Conservation (phyloP, 1,140 invertebrate species). For the Vollenhovia emeryi region DNA sequence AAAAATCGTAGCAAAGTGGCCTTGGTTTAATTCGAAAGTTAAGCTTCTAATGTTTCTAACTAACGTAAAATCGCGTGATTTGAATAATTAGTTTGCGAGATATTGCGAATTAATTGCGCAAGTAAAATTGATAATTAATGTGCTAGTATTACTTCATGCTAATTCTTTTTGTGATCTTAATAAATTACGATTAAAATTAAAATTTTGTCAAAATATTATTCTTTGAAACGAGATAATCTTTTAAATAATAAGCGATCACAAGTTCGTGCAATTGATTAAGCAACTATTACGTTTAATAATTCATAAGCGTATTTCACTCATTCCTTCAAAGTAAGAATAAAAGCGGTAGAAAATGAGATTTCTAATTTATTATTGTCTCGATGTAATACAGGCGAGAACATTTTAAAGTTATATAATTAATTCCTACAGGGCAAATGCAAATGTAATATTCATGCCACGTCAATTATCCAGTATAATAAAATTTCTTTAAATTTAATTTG, state of each 20-base stretch:
- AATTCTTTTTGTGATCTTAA: too few species aligned
- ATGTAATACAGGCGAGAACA: neutral
- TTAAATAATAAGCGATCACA: neutral
- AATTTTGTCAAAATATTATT: neutral
- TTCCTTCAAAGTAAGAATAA: neutral
- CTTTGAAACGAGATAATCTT: neutral
- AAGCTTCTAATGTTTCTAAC: neutral
- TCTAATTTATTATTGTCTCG: neutral
- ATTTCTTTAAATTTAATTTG: too few species aligned
- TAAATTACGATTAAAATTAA: too few species aligned
- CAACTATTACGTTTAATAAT: neutral
- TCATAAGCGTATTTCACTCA: neutral
- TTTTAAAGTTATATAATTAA: neutral
- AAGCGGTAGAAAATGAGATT: neutral
- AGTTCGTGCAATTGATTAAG: neutral
- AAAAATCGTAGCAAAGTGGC: neutral
- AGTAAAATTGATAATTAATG: too few species aligned
- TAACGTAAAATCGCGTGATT: neutral
- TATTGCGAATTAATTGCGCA: neutral
- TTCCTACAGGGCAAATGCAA: too few species aligned
- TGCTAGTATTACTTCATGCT: too few species aligned
- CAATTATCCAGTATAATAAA: too few species aligned
- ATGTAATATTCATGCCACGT: too few species aligned
- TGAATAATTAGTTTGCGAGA: neutral
- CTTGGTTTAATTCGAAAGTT: neutral